Conservation (phyloP, 2,888 invertebrate genomes). For the Serripes groenlandicus region DNA sequence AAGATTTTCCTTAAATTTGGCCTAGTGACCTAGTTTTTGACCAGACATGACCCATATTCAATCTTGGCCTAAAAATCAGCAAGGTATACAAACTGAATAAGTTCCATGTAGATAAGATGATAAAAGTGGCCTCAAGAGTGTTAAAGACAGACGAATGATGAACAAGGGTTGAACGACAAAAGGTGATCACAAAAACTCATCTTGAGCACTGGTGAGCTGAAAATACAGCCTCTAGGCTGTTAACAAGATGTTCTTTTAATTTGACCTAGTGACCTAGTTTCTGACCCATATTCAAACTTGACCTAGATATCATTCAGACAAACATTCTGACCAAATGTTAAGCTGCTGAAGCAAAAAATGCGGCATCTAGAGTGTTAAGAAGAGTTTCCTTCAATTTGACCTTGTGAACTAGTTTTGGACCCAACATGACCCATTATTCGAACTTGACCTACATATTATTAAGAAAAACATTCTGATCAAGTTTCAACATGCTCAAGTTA, state of each 20-base stretch:
- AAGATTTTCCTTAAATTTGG: neutral
- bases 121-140: no score
- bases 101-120: neutral
- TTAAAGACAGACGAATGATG: no score
- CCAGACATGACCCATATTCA: neutral
- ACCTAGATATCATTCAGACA: neutral
- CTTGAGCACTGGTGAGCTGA: no score
- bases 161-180: no score
- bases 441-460: neutral
- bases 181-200: no score
- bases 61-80: neutral
- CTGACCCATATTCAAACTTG: neutral
- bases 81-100: neutral
- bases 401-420: neutral
- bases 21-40: neutral
- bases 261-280: neutral
- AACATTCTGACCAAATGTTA: neutral
- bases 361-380: neutral
- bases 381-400: neutral
- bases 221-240: neutral
- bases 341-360: neutral
- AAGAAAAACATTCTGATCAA: neutral
- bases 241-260: neutral
- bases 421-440: neutral
- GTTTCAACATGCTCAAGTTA: neutral